Base-by-base conservation (phyloP, 2,797 vertebrate species). In the Halcyon badia region DNA sequence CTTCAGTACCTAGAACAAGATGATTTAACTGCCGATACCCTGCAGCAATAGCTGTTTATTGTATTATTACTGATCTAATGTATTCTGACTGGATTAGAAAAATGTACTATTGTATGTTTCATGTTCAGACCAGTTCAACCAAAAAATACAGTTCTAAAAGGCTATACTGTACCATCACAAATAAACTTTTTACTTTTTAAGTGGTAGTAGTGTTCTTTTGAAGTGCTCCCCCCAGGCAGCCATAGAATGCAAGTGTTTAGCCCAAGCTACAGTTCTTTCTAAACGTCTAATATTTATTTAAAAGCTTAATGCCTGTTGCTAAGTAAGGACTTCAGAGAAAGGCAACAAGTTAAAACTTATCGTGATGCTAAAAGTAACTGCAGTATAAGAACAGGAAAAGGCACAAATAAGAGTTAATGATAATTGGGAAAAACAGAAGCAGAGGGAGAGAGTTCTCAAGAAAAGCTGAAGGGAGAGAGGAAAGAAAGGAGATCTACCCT, bases 261-360 rank as follows among this genome's bases (percentile, higher is more conserved):
- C 90, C 56, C 94, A 84, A 97, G 94, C 96, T 92, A 91, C 81
- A 78, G 88, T 65, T 85, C 94, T 91, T 97, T 91, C 97, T 97
- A 96, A 90, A 98, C 91, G 95, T 97, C 85, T 92, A 97, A 56
- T 94, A 95, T 91, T 97, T 97, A 97, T 96, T 97, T 96, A 76
- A 97, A 97, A 98, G 97, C 91, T 86, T 97, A 87, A 97, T 92
- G 95, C 73, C 85, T 93, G 76, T 95, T 97, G 96, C 96, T 90
- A 96, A 96, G 85, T 97, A 96, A 95, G 68, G 64, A 97, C 96
- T 97, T 98, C 96, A 98, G 97, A 98, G 96, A 96, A 90, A 93
- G 52, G 13, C 31, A 64, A 75, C 68, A 95, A 96, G 96, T 92
- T 91, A 96, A 97, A 98, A 98, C 96, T 96, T 70, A 72, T 91